A percentile compares a stretch with the other conserved stretches of the same genome.
These are phyloP conservation scores for Puma concolor DNA, from an alignment of 2,113 vertebrate species.

Conservation along the genomic window DNA sequence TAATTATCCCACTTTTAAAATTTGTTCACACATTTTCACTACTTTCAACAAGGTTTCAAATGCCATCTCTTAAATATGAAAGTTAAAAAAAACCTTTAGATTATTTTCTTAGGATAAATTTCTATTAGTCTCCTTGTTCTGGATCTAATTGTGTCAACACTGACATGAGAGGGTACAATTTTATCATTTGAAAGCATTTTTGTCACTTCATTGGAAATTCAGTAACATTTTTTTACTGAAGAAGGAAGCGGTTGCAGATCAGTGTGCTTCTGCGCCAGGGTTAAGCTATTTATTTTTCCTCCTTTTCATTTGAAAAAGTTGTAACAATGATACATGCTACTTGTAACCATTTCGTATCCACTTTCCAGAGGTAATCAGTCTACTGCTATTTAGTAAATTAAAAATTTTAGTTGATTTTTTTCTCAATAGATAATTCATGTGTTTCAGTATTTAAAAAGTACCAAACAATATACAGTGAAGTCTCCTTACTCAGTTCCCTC, in stretches of 20 bases:
- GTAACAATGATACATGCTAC: neutral
- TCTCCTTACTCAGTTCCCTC: neutral
- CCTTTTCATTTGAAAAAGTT: constrained; percentile 2
- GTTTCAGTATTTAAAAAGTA: constrained; percentile 18
- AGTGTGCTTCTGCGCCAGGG: neutral
- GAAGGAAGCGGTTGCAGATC: neutral
- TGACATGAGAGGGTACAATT: neutral
- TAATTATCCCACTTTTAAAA: constrained; percentile 7
- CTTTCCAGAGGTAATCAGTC: neutral
- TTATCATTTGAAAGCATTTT: neutral
- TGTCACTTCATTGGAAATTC: neutral
- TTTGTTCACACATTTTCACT: neutral
- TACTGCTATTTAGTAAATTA: neutral
- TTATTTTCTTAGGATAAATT: constrained; percentile 20
- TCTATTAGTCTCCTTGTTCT: neutral
- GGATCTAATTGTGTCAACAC: neutral
- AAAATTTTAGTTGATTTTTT: neutral
- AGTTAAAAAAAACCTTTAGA: neutral
- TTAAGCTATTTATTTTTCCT: neutral
- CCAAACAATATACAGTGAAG: neutral
- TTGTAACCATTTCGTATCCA: neutral
- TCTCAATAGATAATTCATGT: neutral
- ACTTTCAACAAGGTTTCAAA: neutral
- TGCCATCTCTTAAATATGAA: neutral
- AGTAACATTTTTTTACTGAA: neutral